Base-by-base conservation (phyloP, 2,113 vertebrate species). In the Oncorhynchus gorbuscha region DNA sequence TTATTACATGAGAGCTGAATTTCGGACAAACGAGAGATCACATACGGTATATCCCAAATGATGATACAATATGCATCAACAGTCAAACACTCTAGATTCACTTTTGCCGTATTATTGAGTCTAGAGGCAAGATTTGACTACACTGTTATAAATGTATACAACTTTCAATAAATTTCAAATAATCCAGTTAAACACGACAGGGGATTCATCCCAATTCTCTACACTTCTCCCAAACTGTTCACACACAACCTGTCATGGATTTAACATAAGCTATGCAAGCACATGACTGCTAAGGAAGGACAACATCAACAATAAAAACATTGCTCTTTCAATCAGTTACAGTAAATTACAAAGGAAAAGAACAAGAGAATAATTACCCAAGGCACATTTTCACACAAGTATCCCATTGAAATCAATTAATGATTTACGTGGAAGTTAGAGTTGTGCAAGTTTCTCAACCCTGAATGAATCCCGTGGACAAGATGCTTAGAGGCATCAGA, bases 41-140 rank as follows among this genome's bases (percentile, higher is more conserved):
- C 3, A 76, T 80, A 45, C 66, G 22, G n/a, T 72, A 79, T 51
- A 72, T 49, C 48, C 32, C 73, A 20, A 77, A 89, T 89, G 95
- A 98, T 94, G 95, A 98, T 94, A 95, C 96, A 99, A 99, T 97
- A 94, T 98, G 96, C 89, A 99, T 97, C 96, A 97, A 98, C 94
- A 81, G 87, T 90, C 85, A 91, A 93, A 90, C 7, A 76, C 80
- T 88, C 74, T 81, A 86, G 75, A 84, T 75, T 39, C 51, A 68
- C 59, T 65, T 45, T 69, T 28, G 9, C 28, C 71, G 72, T 35
- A 8, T 7, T 35, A 73, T 73, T 71, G 11, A 11, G 9, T 83
- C 85, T 76, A 81, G 70, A 89, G 82, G 39, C 39, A 45, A 79
- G 55, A 73, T 76, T 39, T 85, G 73, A 87, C 79, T 45, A 73